A percentile compares a stretch with the other conserved stretches of the same genome.
Evolutionary conservation across 2,888 invertebrate genomes (phyloP).

Genomic region (Drosophila prostipennis): DNA sequence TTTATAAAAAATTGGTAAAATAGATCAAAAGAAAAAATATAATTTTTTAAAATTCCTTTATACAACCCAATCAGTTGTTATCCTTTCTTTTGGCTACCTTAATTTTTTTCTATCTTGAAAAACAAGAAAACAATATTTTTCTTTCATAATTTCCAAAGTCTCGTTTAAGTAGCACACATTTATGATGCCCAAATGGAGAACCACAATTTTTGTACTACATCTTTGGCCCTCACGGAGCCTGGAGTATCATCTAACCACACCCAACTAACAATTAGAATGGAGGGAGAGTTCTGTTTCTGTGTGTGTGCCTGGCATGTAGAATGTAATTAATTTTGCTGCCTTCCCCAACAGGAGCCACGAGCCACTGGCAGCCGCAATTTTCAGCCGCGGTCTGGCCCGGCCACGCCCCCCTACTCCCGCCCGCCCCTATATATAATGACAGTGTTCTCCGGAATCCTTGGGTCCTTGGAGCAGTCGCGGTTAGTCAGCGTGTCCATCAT

Average conservation of each 20-base stretch:
- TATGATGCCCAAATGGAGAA: not conserved
- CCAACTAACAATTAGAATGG: conserved; percentile 64
- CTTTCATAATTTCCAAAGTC: not conserved
- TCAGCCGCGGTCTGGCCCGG: conserved; percentile 21
- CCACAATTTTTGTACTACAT: conserved; percentile 12
- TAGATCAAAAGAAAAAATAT: no score
- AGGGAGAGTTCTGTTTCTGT: conserved; percentile 13
- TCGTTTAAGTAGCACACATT: conserved; percentile 27
- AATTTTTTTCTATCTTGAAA: not conserved
- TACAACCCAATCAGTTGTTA: no score
- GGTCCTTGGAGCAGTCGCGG: conserved; percentile 48
- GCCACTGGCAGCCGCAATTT: conserved; percentile 40
- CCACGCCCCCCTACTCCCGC: no score
- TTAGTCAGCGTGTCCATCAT: conserved; percentile 69
- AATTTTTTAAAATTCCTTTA: no score
- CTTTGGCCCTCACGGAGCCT: not conserved
- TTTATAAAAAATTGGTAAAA: no score
- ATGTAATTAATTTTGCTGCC: conserved; percentile 77
- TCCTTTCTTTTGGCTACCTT: no score
- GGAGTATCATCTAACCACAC: conserved; percentile 24
- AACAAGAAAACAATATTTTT: not conserved
- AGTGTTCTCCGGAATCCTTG: conserved; percentile 30
- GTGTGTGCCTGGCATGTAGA: conserved; percentile 67
- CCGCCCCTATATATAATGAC: conserved; percentile 26
- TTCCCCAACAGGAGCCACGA: conserved; percentile 43